A percentile compares a stretch with the other conserved stretches of the same genome.
These are phyloP conservation scores for Champsocephalus gunnari DNA, from an alignment of 2,797 vertebrate genomes.

Conservation along the genomic window DNA sequence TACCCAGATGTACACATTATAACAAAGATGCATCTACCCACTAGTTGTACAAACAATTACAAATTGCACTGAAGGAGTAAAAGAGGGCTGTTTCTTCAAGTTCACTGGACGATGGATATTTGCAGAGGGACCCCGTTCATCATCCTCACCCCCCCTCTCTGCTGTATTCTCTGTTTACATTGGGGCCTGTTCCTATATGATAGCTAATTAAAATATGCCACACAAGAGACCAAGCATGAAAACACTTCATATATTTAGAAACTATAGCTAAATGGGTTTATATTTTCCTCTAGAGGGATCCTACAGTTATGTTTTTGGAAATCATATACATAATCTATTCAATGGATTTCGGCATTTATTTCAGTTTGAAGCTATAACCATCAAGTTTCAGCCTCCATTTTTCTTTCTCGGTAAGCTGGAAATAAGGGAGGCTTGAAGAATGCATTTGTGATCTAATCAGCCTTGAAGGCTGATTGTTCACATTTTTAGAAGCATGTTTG, in stretches of 20 bases:
- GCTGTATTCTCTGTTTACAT: constrained; percentile 48
- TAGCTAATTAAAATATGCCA: constrained; percentile 61
- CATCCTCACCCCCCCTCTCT: constrained; percentile 43
- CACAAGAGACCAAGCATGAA: constrained; percentile 36
- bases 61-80: constrained; percentile 26
- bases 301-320: neutral
- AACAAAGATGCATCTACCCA: constrained; percentile 71
- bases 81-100: constrained; percentile 62
- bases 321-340: neutral
- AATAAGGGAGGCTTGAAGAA: neutral
- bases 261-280: neutral
- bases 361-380: neutral
- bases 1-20: constrained; percentile 62
- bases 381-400: neutral
- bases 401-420: neutral
- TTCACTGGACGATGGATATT: constrained; percentile 60
- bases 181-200: constrained; percentile 33
- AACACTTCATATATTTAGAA: constrained; percentile 17
- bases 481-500: constrained; percentile 9
- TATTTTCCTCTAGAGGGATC: neutral
- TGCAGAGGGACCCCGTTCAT: constrained; percentile 51
- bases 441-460: constrained; percentile 7
- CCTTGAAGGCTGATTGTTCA: neutral
- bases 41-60: constrained; percentile 60
- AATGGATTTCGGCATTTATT: neutral